phyloP scores from a whole-genome alignment of 2,797 vertebrate species.

The Eulemur rubriventer region DNA sequence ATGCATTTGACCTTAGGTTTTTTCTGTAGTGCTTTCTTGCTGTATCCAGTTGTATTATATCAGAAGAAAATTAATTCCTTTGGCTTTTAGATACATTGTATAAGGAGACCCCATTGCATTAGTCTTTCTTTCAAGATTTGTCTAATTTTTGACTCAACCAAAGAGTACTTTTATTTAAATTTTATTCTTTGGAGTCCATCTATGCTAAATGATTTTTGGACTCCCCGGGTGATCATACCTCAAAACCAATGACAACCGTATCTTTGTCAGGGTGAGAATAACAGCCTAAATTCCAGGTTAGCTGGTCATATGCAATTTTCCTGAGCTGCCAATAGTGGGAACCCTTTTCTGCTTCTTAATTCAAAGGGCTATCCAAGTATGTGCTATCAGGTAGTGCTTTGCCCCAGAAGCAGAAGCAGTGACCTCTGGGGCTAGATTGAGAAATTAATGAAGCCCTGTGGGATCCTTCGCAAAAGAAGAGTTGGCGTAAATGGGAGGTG shows the following conservation, averaged over 20 bases:
- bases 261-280: background rate
- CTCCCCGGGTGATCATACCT: background rate
- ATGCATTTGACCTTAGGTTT: constrained; percentile 59
- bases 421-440: constrained; percentile 48
- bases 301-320: background rate
- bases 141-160: background rate
- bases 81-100: background rate
- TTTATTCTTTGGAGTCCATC: background rate
- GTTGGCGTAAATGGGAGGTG: constrained; percentile 6
- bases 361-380: background rate
- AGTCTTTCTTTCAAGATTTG: background rate
- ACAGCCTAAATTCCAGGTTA: background rate
- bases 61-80: constrained; percentile 57
- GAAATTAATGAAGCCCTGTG: constrained; percentile 53
- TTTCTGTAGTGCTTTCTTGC: constrained; percentile 42
- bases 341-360: background rate
- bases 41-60: constrained; percentile 42
- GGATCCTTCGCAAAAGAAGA: constrained; percentile 31
- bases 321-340: background rate
- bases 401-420: background rate
- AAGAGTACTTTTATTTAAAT: constrained; percentile 2
- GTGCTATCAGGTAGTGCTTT: background rate
- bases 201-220: constrained; percentile 9
- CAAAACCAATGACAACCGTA: background rate
- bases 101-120: constrained; percentile 5